Evolutionary conservation across 1,140 invertebrate species (phyloP).

Genomic region (Tenebrio molitor): DNA sequence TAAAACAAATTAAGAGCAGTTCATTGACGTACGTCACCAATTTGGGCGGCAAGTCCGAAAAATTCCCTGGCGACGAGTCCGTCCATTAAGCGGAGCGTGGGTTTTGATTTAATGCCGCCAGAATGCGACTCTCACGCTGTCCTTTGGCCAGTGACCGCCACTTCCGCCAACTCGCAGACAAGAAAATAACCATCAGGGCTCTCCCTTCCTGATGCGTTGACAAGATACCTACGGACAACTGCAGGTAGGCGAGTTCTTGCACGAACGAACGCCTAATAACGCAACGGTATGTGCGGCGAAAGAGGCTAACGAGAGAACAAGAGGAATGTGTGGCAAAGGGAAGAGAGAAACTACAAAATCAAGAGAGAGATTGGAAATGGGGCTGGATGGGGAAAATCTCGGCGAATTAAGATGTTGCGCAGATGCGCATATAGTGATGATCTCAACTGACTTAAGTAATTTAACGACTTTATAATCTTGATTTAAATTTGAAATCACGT

Average conservation of each 20-base stretch:
- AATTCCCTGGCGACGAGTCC: not conserved
- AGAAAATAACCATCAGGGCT: slow-evolving; percentile 29
- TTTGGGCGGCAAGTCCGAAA: slow-evolving; percentile 2
- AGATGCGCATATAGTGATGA: no score
- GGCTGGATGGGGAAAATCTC: no score
- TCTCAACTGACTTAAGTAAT: no score
- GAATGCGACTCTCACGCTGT: slow-evolving; percentile 37
- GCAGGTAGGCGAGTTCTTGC: slow-evolving; percentile 1
- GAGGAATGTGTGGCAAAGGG: no score
- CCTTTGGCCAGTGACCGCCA: slow-evolving; percentile 43
- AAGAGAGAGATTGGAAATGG: no score
- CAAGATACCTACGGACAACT: slow-evolving; percentile 9
- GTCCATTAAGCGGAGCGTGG: slow-evolving; percentile 21
- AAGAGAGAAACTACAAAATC: no score
- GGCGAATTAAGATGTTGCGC: no score
- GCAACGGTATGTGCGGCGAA: not conserved
- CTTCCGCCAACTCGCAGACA: slow-evolving; percentile 40
- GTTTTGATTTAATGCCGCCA: slow-evolving; percentile 35
- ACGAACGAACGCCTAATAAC: not conserved
- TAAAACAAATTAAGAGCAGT: slow-evolving; percentile 45
- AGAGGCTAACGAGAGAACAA: no score
- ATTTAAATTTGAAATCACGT: no score
- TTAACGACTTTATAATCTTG: no score
- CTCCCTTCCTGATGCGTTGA: slow-evolving; percentile 44
- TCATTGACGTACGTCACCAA: slow-evolving; percentile 25